Percentiles rank a stretch among this genome's conserved stretches.
phyloP scores from a whole-genome alignment of 2,888 invertebrate species.

The Patella caerulea region DNA sequence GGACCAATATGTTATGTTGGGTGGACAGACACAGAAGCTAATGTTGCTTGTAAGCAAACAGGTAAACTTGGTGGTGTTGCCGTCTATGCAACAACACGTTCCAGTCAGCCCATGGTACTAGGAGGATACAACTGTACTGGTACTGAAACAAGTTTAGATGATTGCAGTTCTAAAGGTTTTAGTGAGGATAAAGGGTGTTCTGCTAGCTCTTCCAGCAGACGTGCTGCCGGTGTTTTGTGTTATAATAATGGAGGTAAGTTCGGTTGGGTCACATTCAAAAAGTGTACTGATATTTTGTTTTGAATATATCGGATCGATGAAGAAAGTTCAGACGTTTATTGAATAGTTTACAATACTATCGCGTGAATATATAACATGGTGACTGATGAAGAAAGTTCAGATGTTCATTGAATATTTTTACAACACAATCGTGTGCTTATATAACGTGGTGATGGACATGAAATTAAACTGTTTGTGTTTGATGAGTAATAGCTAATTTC shows the following conservation, averaged over 20 bases:
- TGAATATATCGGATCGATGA: too few species aligned
- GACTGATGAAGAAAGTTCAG: too few species aligned
- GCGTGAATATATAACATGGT: too few species aligned
- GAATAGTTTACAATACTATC: too few species aligned
- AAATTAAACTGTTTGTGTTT: too few species aligned
- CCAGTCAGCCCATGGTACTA: constrained; percentile 43
- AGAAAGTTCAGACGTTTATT: too few species aligned
- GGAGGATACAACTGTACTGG: constrained; percentile 52
- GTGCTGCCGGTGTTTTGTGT: constrained; percentile 54
- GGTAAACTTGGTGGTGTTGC: constrained; percentile 20
- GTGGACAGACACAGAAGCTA: constrained; percentile 58
- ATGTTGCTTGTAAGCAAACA: constrained; percentile 20
- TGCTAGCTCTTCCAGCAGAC: constrained; percentile 26
- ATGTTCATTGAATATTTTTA: too few species aligned
- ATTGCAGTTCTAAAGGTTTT: constrained; percentile 48
- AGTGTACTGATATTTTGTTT: too few species aligned
- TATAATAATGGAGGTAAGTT: constrained; percentile 45
- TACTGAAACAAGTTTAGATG: constrained; percentile 36
- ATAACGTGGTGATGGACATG: too few species aligned
- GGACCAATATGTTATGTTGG: constrained; percentile 73
- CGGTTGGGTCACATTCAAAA: too few species aligned
- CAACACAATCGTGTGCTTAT: too few species aligned
- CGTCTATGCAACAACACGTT: background rate
- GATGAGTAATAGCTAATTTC: too few species aligned
- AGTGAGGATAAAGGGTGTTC: constrained; percentile 46